These are phyloP conservation scores for Ecliptopera silaceata DNA, from an alignment of 2,888 invertebrate species.

Conservation along the genomic window DNA sequence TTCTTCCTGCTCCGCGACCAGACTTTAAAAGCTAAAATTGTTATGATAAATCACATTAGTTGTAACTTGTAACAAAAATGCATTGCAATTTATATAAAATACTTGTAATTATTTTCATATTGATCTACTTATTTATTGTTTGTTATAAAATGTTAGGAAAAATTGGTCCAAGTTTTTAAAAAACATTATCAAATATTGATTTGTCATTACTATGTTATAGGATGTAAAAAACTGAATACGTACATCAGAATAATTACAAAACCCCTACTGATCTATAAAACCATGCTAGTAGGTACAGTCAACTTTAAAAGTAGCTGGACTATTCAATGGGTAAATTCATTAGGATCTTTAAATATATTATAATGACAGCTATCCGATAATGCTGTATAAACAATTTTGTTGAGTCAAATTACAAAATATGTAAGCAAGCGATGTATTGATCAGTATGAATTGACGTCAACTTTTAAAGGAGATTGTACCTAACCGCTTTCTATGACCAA, in stretches of 20 bases:
- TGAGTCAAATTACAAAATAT: too few relatives aligned
- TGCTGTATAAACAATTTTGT: too few relatives aligned
- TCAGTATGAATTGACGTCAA: neutral
- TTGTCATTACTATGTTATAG: neutral
- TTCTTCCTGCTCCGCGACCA: too few relatives aligned
- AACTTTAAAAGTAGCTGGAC: neutral
- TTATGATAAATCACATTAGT: too few relatives aligned
- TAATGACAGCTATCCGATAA: too few relatives aligned
- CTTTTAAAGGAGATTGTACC: neutral
- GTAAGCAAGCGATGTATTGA: too few relatives aligned
- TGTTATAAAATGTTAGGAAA: slow-evolving; percentile 4
- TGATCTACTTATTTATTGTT: neutral
- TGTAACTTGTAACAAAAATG: neutral
- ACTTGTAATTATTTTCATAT: neutral
- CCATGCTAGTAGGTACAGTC: slow-evolving; percentile 1
- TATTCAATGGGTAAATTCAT: too few relatives aligned
- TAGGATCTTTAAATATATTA: too few relatives aligned
- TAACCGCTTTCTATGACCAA: neutral
- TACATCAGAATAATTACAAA: neutral
- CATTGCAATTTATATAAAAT: neutral
- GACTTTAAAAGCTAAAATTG: too few relatives aligned
- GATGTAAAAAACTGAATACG: neutral
- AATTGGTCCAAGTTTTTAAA: slow-evolving; percentile 39
- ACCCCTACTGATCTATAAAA: neutral
- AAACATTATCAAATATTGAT: slow-evolving; percentile 6